Evolutionary conservation across 53 echinoderm and acorn worm species (phyloP).

Genomic region (Echinometra lucunter): DNA sequence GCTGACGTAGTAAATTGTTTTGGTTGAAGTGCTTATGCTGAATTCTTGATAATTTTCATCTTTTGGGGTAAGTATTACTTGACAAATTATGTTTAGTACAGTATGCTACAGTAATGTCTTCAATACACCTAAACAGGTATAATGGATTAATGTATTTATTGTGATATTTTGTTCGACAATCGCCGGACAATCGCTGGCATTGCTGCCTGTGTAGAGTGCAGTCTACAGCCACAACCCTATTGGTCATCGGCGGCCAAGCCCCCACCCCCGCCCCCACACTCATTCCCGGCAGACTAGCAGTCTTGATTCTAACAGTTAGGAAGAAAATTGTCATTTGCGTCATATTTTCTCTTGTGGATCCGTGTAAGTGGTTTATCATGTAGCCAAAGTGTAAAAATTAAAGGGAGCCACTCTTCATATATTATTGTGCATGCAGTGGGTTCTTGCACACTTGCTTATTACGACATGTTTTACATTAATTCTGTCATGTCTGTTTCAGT

Average conservation of each 20-base stretch:
- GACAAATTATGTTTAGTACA: background rate
- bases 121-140: background rate
- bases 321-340: too few relatives aligned
- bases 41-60: background rate
- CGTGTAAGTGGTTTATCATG: too few relatives aligned
- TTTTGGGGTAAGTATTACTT: background rate
- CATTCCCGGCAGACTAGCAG: background rate
- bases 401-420: too few relatives aligned
- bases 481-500: too few relatives aligned
- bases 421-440: too few relatives aligned
- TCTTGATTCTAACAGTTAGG: too few relatives aligned
- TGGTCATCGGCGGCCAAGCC: constrained; percentile 19
- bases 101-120: background rate
- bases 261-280: background rate
- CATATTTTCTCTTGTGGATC: too few relatives aligned
- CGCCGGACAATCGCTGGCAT: background rate
- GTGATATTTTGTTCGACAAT: background rate
- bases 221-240: background rate
- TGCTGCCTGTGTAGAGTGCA: background rate
- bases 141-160: background rate
- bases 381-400: too few relatives aligned
- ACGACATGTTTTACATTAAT: too few relatives aligned
- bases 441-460: too few relatives aligned
- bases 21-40: background rate
- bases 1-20: background rate